Evolutionary conservation across 2,888 invertebrate genomes (phyloP), one percentile per base, ranked within the genome.

Genomic region (Euplagia quadripunctaria): DNA sequence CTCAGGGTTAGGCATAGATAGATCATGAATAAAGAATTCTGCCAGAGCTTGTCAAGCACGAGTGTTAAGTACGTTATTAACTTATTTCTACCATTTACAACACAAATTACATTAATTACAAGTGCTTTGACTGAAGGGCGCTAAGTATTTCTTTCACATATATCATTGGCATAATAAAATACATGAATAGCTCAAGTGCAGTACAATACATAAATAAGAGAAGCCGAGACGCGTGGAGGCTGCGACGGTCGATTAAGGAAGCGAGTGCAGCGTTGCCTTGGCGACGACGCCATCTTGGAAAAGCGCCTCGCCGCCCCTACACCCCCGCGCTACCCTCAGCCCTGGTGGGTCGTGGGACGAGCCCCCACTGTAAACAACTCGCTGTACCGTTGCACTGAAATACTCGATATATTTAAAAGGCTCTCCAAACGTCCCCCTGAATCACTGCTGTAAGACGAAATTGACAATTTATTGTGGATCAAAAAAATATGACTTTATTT

Each of bases 241-340:
- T 92, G 92, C 92, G 92, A 91, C 95, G 95, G 95, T 96, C 95
- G 95, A 96, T 95, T 94, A 96, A 95, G 95, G 95, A 96, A 95
- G 95, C 93, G 92, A 95, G 91, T 95, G 95, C 95, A 96, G 87
- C 94, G 95, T 96, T 95, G 94, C 94, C 94, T 91, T 92, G 93
- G 88, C 90, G 89, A 95, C 95, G 94, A 86, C 94, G 95, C 95
- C 95, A 95, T 95, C 95, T 95, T 96, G 94, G 87, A 90, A 71
- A 74, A 71, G 71, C 71, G n/a, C 87, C 91, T 90, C 86, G 83
- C 79, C 79, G 82, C 86, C 85, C 79, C 83, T 75, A 74, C 78
- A 55, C 61, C 81, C 82, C 86, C 82, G 74, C 78, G 76, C 79
- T 64, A 63, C 70, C 72, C 64, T 70, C 70, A 63, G 46, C 82